These are phyloP conservation scores for Stictonetta naevosa DNA, from an alignment of 2,113 vertebrate species.

Conservation along the genomic window DNA sequence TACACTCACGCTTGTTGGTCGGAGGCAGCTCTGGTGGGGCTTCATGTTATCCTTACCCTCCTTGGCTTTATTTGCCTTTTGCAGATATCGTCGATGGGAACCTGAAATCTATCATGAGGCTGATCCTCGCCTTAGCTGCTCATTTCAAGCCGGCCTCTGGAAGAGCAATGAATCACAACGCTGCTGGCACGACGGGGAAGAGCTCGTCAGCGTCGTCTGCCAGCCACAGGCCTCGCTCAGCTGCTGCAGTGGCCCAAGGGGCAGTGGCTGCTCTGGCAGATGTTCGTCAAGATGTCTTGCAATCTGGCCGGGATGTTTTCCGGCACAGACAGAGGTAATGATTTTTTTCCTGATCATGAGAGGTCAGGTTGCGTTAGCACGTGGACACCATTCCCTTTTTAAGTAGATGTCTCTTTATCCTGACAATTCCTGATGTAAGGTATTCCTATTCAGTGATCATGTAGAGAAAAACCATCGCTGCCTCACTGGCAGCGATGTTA, in stretches of 20 bases:
- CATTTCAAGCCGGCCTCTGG: slow-evolving; percentile 91
- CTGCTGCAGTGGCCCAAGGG: slow-evolving; percentile 89
- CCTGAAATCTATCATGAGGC: slow-evolving; percentile 95
- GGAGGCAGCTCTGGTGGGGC: fast-evolving
- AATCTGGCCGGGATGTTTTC: slow-evolving; percentile 79
- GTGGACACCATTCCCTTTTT: too few relatives aligned
- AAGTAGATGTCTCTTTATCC: not conserved
- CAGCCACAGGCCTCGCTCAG: slow-evolving; percentile 85
- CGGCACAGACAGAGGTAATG: slow-evolving; percentile 86
- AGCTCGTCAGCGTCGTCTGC: not conserved
- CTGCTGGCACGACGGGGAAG: slow-evolving; percentile 49
- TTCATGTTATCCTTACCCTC: fast-evolving
- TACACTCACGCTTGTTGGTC: fast-evolving
- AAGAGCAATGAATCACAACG: slow-evolving; percentile 73
- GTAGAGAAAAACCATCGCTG: not conserved
- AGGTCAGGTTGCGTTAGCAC: not conserved
- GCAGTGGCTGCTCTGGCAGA: slow-evolving; percentile 87
- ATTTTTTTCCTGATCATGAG: fast-evolving
- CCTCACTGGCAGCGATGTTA: too few relatives aligned
- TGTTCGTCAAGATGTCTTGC: slow-evolving; percentile 87
- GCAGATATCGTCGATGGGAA: slow-evolving; percentile 96
- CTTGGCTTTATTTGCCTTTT: not conserved
- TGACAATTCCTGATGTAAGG: not conserved
- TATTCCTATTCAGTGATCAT: not conserved
- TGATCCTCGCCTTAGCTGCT: slow-evolving; percentile 94